phyloP scores from a whole-genome alignment of 1,140 invertebrate species.

The Parasteatoda tepidariorum region DNA sequence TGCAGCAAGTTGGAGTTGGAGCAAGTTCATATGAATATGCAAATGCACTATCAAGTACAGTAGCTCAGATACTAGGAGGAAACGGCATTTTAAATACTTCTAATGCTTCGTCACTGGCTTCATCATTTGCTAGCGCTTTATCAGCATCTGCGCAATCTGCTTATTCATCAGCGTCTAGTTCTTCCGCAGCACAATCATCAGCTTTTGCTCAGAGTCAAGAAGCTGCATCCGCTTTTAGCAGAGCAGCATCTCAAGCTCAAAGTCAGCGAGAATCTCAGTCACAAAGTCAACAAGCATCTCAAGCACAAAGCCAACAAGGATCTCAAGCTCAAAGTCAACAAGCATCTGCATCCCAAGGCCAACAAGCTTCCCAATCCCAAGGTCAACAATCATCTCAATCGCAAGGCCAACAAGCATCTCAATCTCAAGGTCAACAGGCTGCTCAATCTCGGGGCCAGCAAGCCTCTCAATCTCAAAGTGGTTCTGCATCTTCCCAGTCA shows the following conservation, averaged over 20 bases:
- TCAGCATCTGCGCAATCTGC: not conserved
- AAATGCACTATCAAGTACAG: not conserved
- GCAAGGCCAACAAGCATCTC: not conserved
- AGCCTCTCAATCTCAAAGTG: too few relatives aligned
- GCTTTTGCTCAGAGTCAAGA: too few relatives aligned
- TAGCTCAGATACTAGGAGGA: not conserved
- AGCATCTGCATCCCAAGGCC: not conserved
- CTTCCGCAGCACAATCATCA: too few relatives aligned
- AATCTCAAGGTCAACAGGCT: not conserved
- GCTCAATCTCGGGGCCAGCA: not conserved
- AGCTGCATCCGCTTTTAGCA: not conserved
- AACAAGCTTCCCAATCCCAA: not conserved
- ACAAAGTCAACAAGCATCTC: not conserved
- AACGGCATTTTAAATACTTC: not conserved
- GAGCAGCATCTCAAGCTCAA: not conserved
- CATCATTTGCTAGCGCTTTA: not conserved
- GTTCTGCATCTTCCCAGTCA: not conserved
- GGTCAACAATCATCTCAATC: too few relatives aligned
- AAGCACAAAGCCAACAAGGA: not conserved
- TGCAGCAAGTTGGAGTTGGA: not conserved
- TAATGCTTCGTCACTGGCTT: not conserved
- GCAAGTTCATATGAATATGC: not conserved
- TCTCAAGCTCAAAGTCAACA: not conserved
- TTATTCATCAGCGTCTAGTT: not conserved
- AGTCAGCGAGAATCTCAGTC: too few relatives aligned